Conservation (phyloP, 1,140 invertebrate genomes). For the Heliconius congener region DNA sequence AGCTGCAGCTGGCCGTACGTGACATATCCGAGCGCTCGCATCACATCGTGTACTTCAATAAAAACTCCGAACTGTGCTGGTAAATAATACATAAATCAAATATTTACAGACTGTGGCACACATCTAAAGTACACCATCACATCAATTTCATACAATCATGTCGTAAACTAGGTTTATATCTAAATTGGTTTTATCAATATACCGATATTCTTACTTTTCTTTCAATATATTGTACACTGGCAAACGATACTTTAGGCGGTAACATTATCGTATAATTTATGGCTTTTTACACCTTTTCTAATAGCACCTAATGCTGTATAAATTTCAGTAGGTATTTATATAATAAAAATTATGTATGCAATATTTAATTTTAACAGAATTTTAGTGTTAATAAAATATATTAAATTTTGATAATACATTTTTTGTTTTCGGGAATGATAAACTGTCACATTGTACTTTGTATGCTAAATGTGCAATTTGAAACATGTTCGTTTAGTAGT, state of each 20-base stretch:
- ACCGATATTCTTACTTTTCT: background rate
- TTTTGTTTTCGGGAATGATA: no score
- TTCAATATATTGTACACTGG: background rate
- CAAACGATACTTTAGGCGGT: background rate
- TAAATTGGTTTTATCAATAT: slow-evolving; percentile 6
- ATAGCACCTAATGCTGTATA: background rate
- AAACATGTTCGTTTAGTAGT: no score
- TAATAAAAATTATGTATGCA: no score
- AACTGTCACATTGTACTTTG: no score
- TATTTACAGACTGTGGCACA: background rate
- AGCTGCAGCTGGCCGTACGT: slow-evolving; percentile 57
- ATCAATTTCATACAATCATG: background rate
- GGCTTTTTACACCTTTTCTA: background rate
- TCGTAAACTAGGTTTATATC: background rate
- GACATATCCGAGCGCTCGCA: slow-evolving; percentile 65
- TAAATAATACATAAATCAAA: slow-evolving; percentile 37
- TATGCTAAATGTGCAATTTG: no score
- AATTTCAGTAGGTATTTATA: no score
- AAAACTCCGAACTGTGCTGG: slow-evolving; percentile 68
- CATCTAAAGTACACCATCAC: background rate
- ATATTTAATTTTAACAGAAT: no score
- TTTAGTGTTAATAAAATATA: no score
- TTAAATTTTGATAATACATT: no score
- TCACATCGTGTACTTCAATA: slow-evolving; percentile 65
- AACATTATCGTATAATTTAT: background rate